These are phyloP conservation scores for Micoletzkya japonica DNA, from an alignment of 2,888 invertebrate species.

Conservation along the genomic window DNA sequence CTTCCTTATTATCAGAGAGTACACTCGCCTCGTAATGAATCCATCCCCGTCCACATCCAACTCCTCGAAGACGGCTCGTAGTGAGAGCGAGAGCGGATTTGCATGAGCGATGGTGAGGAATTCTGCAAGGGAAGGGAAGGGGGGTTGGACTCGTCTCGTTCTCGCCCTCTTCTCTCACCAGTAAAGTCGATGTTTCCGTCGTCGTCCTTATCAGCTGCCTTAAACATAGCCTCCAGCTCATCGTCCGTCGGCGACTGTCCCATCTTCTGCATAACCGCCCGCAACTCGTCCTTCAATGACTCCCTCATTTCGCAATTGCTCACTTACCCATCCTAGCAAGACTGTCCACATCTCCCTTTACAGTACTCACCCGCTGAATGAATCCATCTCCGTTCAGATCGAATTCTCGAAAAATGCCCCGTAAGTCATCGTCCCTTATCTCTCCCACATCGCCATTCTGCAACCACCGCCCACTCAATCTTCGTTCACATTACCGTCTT, in stretches of 20 bases:
- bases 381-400: conserved; percentile 63
- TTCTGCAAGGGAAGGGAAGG: conserved; percentile 38
- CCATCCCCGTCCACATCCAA: conserved; percentile 64
- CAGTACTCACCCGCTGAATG: conserved; percentile 50
- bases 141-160: neutral
- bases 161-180: conserved; percentile 35
- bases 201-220: conserved; percentile 59
- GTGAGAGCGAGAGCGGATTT: conserved; percentile 61
- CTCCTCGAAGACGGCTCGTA: conserved; percentile 62
- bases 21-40: conserved; percentile 49
- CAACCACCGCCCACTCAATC: no score
- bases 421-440: conserved; percentile 60
- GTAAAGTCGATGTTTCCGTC: conserved; percentile 63
- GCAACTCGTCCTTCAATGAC: conserved; percentile 52
- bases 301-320: neutral
- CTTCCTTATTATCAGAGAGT: neutral
- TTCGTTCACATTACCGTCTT: no score
- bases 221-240: conserved; percentile 62
- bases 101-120: conserved; percentile 60
- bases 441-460: conserved; percentile 52
- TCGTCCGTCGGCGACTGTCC: conserved; percentile 62
- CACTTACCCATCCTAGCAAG: neutral
- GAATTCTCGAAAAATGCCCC: conserved; percentile 60
- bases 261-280: conserved; percentile 63
- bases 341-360: neutral